A percentile compares a stretch with the other conserved stretches of the same genome.
Conservation (phyloP, 2,113 vertebrate genomes). For the Gobiocypris rarus region DNA sequence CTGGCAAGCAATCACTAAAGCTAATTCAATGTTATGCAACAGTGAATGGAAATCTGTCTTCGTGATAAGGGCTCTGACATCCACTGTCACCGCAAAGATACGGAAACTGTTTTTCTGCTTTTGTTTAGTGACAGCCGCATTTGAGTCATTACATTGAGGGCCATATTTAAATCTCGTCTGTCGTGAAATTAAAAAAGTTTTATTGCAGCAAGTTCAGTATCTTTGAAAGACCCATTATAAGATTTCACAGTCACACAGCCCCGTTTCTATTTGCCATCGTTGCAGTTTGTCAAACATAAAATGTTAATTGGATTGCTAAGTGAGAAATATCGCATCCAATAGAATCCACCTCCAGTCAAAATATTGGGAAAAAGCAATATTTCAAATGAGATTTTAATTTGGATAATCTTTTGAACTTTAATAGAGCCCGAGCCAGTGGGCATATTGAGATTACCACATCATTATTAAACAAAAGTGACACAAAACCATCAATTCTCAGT, state of each 20-base stretch:
- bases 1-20: slow-evolving; percentile 35
- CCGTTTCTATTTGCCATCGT: slow-evolving; percentile 68
- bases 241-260: slow-evolving; percentile 69
- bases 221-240: slow-evolving; percentile 65
- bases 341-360: slow-evolving; percentile 77
- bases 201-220: slow-evolving; percentile 58
- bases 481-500: slow-evolving; percentile 81
- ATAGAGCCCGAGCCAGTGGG: slow-evolving; percentile 79
- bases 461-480: slow-evolving; percentile 86
- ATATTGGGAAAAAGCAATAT: slow-evolving; percentile 81
- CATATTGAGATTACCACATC: slow-evolving; percentile 83
- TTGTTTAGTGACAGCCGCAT: slow-evolving; percentile 35
- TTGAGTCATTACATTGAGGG: slow-evolving; percentile 29
- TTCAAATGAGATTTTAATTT: slow-evolving; percentile 84
- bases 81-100: slow-evolving; percentile 17
- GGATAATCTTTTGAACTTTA: slow-evolving; percentile 85
- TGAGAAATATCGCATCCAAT: slow-evolving; percentile 73
- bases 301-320: slow-evolving; percentile 80
- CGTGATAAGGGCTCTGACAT: slow-evolving; percentile 21
- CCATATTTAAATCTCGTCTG: slow-evolving; percentile 68
- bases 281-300: slow-evolving; percentile 77
- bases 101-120: slow-evolving; percentile 17
- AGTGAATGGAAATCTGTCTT: slow-evolving; percentile 42
- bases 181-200: slow-evolving; percentile 57
- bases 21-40: slow-evolving; percentile 43